These are phyloP conservation scores for Meleagris gallopavo DNA, from an alignment of 2,113 vertebrate species.

Conservation along the genomic window DNA sequence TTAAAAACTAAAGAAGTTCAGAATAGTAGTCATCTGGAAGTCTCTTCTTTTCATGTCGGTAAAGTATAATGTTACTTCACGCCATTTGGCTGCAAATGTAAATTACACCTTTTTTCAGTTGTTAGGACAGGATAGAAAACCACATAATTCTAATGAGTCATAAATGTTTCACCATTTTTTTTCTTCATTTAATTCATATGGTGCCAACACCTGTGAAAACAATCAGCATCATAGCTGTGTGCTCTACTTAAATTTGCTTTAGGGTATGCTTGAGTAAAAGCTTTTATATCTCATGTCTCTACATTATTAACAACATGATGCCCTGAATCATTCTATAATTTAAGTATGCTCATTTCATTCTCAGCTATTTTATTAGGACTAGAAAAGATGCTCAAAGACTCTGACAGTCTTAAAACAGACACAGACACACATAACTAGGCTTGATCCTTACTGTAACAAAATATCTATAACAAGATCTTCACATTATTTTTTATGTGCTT, in stretches of 20 bases:
- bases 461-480: slow-evolving; percentile 56
- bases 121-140: slow-evolving; percentile 77
- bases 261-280: slow-evolving; percentile 66
- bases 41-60: slow-evolving; percentile 60
- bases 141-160: slow-evolving; percentile 77
- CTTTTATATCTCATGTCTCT: slow-evolving; percentile 73
- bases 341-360: slow-evolving; percentile 51
- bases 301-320: slow-evolving; percentile 73
- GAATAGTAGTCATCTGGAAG: slow-evolving; percentile 72
- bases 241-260: slow-evolving; percentile 71
- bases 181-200: slow-evolving; percentile 78
- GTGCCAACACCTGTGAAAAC: slow-evolving; percentile 79
- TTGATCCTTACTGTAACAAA: slow-evolving; percentile 52
- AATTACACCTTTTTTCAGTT: slow-evolving; percentile 78
- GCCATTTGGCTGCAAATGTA: slow-evolving; percentile 71
- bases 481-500: slow-evolving; percentile 60
- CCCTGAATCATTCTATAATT: slow-evolving; percentile 70
- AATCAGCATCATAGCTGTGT: slow-evolving; percentile 73
- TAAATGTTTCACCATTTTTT: slow-evolving; percentile 77
- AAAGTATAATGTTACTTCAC: slow-evolving; percentile 70
- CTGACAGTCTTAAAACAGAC: slow-evolving; percentile 39
- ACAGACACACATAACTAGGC: neutral
- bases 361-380: slow-evolving; percentile 54
- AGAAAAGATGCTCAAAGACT: slow-evolving; percentile 44
- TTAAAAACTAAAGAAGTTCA: slow-evolving; percentile 42